A percentile compares a stretch with the other conserved stretches of the same genome.
Conservation (phyloP, 2,888 invertebrate species). For the Eristalis pertinax region DNA sequence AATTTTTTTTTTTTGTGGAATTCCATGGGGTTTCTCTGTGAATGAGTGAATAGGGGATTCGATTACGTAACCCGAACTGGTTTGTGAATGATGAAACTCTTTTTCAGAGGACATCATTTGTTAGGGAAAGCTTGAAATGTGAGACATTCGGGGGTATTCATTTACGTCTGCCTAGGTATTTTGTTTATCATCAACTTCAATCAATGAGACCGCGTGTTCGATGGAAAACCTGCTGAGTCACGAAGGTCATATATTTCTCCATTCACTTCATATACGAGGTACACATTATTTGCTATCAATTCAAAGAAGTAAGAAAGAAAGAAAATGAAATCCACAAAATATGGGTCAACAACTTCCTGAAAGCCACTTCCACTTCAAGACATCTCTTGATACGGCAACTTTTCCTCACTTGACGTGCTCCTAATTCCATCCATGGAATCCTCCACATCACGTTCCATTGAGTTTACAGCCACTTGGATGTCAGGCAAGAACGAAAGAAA, state of each 20-base stretch:
- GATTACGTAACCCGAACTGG: neutral
- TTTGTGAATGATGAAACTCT: neutral
- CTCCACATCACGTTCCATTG: slow-evolving; percentile 48
- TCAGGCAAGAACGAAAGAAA: slow-evolving; percentile 18
- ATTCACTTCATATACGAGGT: no score
- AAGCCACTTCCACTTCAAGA: slow-evolving; percentile 15
- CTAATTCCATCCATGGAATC: slow-evolving; percentile 14
- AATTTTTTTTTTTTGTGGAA: neutral
- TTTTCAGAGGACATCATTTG: neutral
- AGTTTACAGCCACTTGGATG: slow-evolving; percentile 32
- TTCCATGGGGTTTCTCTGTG: neutral
- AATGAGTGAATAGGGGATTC: neutral
- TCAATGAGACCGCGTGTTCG: neutral
- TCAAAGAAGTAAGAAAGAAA: no score
- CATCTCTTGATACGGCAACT: slow-evolving; percentile 11
- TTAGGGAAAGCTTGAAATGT: neutral
- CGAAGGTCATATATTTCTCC: neutral
- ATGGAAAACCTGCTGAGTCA: neutral
- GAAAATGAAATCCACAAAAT: no score
- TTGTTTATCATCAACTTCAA: no score
- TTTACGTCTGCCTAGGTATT: neutral
- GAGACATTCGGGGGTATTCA: neutral
- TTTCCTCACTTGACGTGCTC: slow-evolving; percentile 20
- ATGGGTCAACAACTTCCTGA: neutral
- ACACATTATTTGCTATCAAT: no score